These are phyloP conservation scores for Alviniconcha strummeri DNA, from an alignment of 2,888 invertebrate species.

Conservation along the genomic window DNA sequence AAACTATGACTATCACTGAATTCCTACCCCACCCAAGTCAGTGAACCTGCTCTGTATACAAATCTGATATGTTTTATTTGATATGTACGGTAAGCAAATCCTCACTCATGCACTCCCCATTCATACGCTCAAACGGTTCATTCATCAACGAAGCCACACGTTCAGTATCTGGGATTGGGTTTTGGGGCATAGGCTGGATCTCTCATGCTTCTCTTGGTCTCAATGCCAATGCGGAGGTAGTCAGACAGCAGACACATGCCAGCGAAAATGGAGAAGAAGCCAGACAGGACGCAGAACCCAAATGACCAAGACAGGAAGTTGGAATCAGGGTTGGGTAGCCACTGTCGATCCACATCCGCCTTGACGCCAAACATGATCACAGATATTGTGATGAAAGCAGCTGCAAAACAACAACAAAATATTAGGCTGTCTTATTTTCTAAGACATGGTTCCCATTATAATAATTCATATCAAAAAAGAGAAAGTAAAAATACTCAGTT, in stretches of 20 bases:
- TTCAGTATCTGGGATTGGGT: slow-evolving; percentile 35
- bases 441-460: no score
- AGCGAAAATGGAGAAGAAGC: slow-evolving; percentile 60
- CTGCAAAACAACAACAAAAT: slow-evolving; percentile 76
- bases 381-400: slow-evolving; percentile 83
- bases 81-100: no score
- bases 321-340: slow-evolving; percentile 95
- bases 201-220: slow-evolving; percentile 29
- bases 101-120: no score
- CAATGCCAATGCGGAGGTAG: slow-evolving; percentile 41
- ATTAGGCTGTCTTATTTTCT: background rate
- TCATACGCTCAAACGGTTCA: no score
- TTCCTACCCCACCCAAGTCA: no score
- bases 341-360: slow-evolving; percentile 80
- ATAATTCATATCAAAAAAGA: no score
- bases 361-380: slow-evolving; percentile 85
- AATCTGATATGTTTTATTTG: no score
- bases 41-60: no score
- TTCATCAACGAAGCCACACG: background rate
- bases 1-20: no score
- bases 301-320: slow-evolving; percentile 98
- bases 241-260: slow-evolving; percentile 62
- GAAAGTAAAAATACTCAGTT: no score
- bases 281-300: slow-evolving; percentile 86
- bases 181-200: slow-evolving; percentile 41